Conservation (phyloP, 2,888 invertebrate species). For the Nephrotoma appendiculata region DNA sequence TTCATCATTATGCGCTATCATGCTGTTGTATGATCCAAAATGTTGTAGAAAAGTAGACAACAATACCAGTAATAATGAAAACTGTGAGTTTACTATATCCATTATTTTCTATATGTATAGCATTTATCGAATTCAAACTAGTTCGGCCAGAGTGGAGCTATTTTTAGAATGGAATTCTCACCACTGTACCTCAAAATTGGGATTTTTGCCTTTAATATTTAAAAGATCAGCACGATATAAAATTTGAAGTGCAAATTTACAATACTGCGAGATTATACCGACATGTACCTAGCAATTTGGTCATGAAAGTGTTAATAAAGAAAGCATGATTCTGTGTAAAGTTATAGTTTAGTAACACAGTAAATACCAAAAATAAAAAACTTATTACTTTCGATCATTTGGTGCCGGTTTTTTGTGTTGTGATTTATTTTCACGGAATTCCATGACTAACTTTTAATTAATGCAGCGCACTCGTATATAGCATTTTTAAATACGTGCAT, state of each 20-base stretch:
- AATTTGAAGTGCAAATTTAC: background rate
- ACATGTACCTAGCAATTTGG: background rate
- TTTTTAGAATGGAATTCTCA: background rate
- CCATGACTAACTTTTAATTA: background rate
- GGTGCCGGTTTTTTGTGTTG: background rate
- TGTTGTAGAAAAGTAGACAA: background rate
- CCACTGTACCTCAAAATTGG: background rate
- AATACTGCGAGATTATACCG: background rate
- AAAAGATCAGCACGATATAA: too few relatives aligned
- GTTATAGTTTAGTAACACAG: background rate
- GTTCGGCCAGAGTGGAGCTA: background rate
- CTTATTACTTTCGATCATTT: background rate
- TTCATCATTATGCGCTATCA: background rate
- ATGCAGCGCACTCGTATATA: background rate
- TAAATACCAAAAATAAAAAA: background rate
- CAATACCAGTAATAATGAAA: background rate
- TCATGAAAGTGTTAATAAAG: background rate
- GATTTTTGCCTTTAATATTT: too few relatives aligned
- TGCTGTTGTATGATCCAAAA: background rate
- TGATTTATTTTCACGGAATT: background rate
- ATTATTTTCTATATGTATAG: background rate
- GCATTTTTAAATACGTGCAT: background rate
- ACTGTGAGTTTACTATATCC: background rate
- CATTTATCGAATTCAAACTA: background rate
- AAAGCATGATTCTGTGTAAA: background rate